Base-by-base conservation (phyloP, 2,113 vertebrate genomes). In the Carassius auratus region DNA sequence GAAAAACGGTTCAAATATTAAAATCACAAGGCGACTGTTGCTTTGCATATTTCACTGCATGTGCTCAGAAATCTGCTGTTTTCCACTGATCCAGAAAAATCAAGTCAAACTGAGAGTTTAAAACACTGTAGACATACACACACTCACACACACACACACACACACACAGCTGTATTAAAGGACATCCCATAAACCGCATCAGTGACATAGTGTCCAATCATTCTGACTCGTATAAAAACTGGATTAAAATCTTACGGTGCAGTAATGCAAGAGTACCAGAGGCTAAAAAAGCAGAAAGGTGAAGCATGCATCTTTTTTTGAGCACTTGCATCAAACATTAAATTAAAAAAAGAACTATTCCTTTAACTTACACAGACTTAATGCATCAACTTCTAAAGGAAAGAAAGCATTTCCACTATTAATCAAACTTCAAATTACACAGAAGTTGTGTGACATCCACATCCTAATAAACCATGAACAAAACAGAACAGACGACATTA, bases 1-100 rank as follows among this genome's bases (percentile, higher is more conserved):
- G 78, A 48, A 81, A 52, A 81, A 61, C 42, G 61, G 8, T 81
- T 81, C 78, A 81, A 30, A 81, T 81, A 81, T 64, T 81, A 30
- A 81, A 81, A 66, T 42, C 61, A 81, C 23, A 0, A 81, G 78
- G 38, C n/a, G 61, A 42, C 61, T 81, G 59, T 66, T 81, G 78
- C 78, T 81, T 81, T 66, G 78, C 78, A 81, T 81, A 81, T 66
- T 81, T 81, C 59, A 66, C 78, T 81, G 36, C 78, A 19, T 81
- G 59, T 64, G 38, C 38, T 81, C 38, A 64, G 13, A 66, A 64
- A 66, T 66, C 78, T 64, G 59, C 78, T 81, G 78, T 66, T 81
- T 81, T 66, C 61, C 57, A 81, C 42, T 81, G 78, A 80, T 80
- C 78, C 78, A 64, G 77, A 80, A 81, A 66, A 81, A 81, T 10